phyloP scores from a whole-genome alignment of 2,113 vertebrate species.

The Scomber japonicus region DNA sequence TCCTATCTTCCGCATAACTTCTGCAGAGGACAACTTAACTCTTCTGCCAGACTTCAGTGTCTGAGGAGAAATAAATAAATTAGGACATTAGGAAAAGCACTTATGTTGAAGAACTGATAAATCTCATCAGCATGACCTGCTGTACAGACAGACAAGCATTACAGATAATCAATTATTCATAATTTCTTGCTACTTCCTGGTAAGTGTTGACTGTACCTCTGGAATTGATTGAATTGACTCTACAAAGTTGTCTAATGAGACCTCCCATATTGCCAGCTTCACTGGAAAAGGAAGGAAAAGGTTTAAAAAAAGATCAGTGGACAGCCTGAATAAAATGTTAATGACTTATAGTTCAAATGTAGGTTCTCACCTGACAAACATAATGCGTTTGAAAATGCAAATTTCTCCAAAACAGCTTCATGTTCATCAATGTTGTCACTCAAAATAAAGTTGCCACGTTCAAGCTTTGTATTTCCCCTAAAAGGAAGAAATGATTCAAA shows the following conservation, averaged over 20 bases:
- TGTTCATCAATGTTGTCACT: slow-evolving; percentile 87
- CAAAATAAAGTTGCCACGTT: slow-evolving; percentile 91
- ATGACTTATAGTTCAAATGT: not conserved
- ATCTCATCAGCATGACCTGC: not conserved
- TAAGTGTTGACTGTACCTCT: slow-evolving; percentile 86
- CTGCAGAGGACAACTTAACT: slow-evolving; percentile 94
- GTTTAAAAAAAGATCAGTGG: not conserved
- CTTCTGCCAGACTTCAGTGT: slow-evolving; percentile 92
- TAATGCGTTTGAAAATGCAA: slow-evolving; percentile 98
- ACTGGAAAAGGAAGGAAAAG: slow-evolving; percentile 83
- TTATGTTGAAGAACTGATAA: not conserved
- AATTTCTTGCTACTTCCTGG: not conserved
- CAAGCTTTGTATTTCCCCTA: slow-evolving; percentile 94
- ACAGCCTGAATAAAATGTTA: not conserved
- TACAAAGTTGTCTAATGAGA: slow-evolving; percentile 94
- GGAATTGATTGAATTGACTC: slow-evolving; percentile 98
- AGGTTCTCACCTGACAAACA: slow-evolving; percentile 91
- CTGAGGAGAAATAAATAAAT: slow-evolving; percentile 65
- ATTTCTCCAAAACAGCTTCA: slow-evolving; percentile 92
- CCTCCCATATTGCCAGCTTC: slow-evolving; percentile 98
- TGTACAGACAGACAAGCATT: slow-evolving; percentile 5
- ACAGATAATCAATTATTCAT: slow-evolving; percentile 41
- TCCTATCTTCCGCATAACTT: slow-evolving; percentile 98
- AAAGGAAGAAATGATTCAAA: slow-evolving; percentile 8
- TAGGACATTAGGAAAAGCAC: not conserved